These are phyloP conservation scores for Eidolon dupreanum DNA, from an alignment of 2,797 vertebrate species.

Conservation along the genomic window DNA sequence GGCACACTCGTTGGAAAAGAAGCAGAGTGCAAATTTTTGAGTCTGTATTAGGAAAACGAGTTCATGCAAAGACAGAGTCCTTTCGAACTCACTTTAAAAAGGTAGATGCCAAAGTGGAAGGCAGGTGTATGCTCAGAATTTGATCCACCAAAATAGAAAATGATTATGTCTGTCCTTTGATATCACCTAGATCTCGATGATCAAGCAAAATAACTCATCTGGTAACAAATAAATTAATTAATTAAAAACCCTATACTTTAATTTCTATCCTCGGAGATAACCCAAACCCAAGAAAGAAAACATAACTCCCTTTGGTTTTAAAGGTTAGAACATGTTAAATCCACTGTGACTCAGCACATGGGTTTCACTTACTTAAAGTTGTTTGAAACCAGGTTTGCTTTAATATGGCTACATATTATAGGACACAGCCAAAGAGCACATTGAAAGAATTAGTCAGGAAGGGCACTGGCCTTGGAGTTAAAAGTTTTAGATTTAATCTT, in stretches of 20 bases:
- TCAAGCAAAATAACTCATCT: background rate
- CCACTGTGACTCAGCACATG: background rate
- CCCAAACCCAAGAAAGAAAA: background rate
- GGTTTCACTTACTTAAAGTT: background rate
- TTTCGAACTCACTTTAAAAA: conserved; percentile 47
- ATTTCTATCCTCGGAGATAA: background rate
- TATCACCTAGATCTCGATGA: background rate
- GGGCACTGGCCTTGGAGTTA: background rate
- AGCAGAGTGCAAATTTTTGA: background rate
- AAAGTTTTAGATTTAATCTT: background rate
- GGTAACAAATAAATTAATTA: background rate
- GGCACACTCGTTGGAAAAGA: background rate
- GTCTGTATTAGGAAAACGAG: background rate
- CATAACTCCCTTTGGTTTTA: background rate
- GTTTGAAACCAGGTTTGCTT: background rate
- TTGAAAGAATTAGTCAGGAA: background rate
- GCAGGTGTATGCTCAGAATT: background rate
- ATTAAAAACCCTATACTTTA: background rate
- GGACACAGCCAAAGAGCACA: background rate
- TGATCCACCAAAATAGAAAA: background rate
- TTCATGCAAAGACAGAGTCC: background rate
- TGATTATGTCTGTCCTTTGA: background rate
- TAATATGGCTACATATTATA: no score
- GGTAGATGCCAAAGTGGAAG: background rate
- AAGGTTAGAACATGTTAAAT: background rate